Evolutionary conservation across 2,888 invertebrate genomes (phyloP).

Genomic region (Campoplex capitator): DNA sequence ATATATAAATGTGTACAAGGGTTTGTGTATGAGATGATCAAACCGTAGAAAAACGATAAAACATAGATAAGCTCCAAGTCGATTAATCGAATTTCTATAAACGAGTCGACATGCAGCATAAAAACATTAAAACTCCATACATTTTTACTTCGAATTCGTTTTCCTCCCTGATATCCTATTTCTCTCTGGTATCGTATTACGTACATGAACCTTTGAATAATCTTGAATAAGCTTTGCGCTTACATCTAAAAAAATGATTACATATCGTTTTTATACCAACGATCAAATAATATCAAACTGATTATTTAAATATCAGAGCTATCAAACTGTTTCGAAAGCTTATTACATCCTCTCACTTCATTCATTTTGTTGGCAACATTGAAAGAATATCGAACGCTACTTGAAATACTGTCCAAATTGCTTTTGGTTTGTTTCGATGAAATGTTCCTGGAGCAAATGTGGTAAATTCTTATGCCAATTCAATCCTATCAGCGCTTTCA

Average conservation of each 20-base stretch:
- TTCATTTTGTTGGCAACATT: background rate
- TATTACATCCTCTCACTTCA: background rate
- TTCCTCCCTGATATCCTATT: slow-evolving; percentile 23
- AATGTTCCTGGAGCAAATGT: background rate
- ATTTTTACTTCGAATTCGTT: slow-evolving; percentile 35
- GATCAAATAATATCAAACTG: background rate
- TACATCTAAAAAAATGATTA: background rate
- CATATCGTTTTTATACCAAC: background rate
- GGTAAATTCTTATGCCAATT: background rate
- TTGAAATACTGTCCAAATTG: background rate
- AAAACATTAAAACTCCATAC: slow-evolving; percentile 16
- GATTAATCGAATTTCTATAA: slow-evolving; percentile 38
- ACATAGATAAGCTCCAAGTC: slow-evolving; percentile 33
- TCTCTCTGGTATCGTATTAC: slow-evolving; percentile 8
- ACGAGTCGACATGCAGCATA: slow-evolving; percentile 2
- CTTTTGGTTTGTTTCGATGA: background rate
- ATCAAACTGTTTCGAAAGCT: background rate
- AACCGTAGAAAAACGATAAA: slow-evolving; percentile 40
- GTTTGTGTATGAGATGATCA: slow-evolving; percentile 22
- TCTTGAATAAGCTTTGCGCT: slow-evolving; percentile 21
- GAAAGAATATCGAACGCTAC: background rate
- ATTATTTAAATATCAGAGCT: background rate
- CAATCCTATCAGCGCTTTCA: background rate
- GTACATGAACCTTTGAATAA: slow-evolving; percentile 13
- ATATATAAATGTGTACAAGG: background rate